Evolutionary conservation across 2,113 vertebrate genomes (phyloP).

Genomic region (Psilopsiagon aymara): DNA sequence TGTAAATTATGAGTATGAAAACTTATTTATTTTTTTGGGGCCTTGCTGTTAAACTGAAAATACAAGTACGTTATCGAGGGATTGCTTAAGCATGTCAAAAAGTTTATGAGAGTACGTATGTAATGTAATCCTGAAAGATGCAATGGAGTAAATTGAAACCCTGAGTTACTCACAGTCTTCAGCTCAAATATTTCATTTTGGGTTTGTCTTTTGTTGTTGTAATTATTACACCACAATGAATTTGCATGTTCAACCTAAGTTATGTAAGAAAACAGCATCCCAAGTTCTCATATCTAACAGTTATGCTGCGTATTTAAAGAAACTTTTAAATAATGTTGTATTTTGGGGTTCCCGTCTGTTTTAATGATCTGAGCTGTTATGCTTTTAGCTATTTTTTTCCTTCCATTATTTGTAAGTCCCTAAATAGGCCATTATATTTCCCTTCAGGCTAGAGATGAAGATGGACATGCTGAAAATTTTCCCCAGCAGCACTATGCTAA

Average conservation of each 20-base stretch:
- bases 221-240: constrained; percentile 62
- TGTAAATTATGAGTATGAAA: constrained; percentile 73
- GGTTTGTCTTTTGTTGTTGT: constrained; percentile 72
- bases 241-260: constrained; percentile 76
- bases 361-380: constrained; percentile 84
- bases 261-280: constrained; percentile 72
- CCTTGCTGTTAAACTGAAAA: constrained; percentile 77
- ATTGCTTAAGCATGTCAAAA: constrained; percentile 78
- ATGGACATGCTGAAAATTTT: constrained; percentile 98
- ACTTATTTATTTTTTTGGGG: constrained; percentile 71
- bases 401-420: constrained; percentile 95
- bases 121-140: constrained; percentile 72
- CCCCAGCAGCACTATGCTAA: constrained; percentile 98
- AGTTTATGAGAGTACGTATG: constrained; percentile 76
- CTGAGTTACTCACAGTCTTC: constrained; percentile 61
- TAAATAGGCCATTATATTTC: constrained; percentile 99
- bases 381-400: constrained; percentile 88
- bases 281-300: constrained; percentile 76
- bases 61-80: constrained; percentile 67
- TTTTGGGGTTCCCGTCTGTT: constrained; percentile 83
- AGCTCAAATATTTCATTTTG: constrained; percentile 68
- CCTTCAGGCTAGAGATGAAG: constrained; percentile 99
- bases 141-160: constrained; percentile 59
- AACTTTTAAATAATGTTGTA: constrained; percentile 79
- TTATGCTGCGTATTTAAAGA: constrained; percentile 81